Evolutionary conservation across 2,797 vertebrate genomes (phyloP).

Genomic region (Sarcophilus harrisii): DNA sequence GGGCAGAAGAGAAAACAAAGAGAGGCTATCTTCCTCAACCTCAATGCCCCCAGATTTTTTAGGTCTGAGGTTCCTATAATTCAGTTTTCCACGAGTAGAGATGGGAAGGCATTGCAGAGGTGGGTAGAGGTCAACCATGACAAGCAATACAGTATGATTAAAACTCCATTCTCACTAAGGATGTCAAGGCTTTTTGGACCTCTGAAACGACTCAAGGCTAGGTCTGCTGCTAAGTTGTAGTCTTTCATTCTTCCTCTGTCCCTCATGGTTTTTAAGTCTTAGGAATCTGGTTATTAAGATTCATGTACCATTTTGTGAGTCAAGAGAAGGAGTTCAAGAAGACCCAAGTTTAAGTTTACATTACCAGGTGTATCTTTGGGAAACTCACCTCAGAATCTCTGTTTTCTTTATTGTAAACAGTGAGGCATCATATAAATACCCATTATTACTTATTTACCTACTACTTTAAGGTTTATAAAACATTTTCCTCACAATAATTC

Average conservation of each 20-base stretch:
- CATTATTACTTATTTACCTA: neutral
- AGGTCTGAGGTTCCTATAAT: neutral
- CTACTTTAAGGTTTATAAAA: neutral
- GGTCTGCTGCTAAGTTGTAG: neutral
- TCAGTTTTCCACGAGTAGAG: neutral
- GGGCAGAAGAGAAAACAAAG: neutral
- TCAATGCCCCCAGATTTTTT: neutral
- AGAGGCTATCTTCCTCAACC: neutral
- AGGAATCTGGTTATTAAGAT: neutral
- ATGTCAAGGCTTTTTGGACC: neutral
- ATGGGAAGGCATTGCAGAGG: neutral
- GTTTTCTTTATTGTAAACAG: neutral
- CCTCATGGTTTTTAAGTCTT: neutral
- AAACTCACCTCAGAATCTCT: neutral
- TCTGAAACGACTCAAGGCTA: neutral
- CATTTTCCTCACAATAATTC: neutral
- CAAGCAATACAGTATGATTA: neutral
- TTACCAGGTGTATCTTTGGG: neutral
- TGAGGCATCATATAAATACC: neutral
- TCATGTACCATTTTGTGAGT: neutral
- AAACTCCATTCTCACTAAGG: neutral
- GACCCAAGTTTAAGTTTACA: neutral
- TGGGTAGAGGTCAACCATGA: neutral
- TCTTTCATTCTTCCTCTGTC: neutral
- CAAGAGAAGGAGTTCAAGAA: neutral